A percentile compares a stretch with the other conserved stretches of the same genome.
phyloP scores from a whole-genome alignment of 1,140 invertebrate species.

The Pogonomyrmex californicus region DNA sequence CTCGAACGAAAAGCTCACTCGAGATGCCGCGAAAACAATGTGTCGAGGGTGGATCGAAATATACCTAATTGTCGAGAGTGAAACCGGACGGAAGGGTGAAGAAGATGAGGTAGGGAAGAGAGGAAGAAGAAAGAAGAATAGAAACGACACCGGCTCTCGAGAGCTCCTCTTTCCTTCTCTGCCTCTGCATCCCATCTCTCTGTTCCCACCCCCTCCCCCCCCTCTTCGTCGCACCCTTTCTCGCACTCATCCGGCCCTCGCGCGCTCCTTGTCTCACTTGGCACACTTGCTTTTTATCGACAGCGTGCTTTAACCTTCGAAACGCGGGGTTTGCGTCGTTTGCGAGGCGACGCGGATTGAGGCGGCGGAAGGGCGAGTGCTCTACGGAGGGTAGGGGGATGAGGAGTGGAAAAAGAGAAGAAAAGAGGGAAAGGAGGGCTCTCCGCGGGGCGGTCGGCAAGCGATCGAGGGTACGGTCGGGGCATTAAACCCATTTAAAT shows the following conservation, averaged over 20 bases:
- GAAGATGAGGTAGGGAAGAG: constrained; percentile 54
- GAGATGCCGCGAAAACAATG: constrained; percentile 77
- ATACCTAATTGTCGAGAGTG: constrained; percentile 77
- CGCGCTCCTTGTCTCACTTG: constrained; percentile 53
- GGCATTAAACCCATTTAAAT: constrained; percentile 84
- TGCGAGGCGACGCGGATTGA: constrained; percentile 41
- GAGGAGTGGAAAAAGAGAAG: constrained; percentile 48
- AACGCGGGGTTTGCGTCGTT: constrained; percentile 34
- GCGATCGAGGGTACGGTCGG: constrained; percentile 72
- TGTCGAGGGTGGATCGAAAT: constrained; percentile 74
- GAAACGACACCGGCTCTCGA: constrained; percentile 73
- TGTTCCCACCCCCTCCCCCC: constrained; percentile 4
- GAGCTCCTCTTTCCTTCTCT: constrained; percentile 40
- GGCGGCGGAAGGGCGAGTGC: constrained; percentile 42
- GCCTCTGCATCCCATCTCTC: constrained; percentile 12
- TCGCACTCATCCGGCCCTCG: neutral
- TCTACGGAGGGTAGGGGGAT: constrained; percentile 9
- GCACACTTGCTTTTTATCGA: constrained; percentile 79
- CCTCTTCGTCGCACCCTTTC: constrained; percentile 36
- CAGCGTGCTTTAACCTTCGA: constrained; percentile 76
- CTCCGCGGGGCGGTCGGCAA: constrained; percentile 44
- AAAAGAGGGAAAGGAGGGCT: constrained; percentile 65
- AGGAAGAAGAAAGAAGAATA: constrained; percentile 60
- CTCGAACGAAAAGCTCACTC: constrained; percentile 77
- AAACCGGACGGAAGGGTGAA: constrained; percentile 63